These are phyloP conservation scores for Nyctereutes procyonoides DNA, from an alignment of 2,113 vertebrate species.

Conservation along the genomic window DNA sequence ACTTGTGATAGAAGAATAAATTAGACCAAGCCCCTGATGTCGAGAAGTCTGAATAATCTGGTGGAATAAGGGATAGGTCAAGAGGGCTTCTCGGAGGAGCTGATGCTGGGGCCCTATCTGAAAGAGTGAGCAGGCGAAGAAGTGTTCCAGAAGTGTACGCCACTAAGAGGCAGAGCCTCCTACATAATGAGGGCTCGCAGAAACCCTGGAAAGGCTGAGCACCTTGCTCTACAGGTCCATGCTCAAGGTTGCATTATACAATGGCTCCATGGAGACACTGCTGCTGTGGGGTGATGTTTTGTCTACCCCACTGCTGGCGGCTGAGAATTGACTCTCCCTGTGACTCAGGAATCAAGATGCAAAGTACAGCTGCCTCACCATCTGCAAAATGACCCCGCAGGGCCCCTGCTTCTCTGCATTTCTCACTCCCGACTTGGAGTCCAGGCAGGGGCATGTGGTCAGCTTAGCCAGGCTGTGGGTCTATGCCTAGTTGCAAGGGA, in stretches of 20 bases:
- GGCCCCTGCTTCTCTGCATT: background rate
- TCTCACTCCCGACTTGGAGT: background rate
- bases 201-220: background rate
- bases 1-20: background rate
- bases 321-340: background rate
- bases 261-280: background rate
- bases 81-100: background rate
- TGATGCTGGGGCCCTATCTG: background rate
- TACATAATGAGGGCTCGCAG: background rate
- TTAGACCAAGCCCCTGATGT: background rate
- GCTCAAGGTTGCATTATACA: fast-evolving
- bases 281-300: background rate
- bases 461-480: background rate
- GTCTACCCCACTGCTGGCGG: background rate
- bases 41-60: background rate
- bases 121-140: background rate
- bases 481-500: slow-evolving; percentile 9
- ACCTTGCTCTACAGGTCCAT: fast-evolving
- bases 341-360: background rate
- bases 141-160: too few species aligned
- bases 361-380: background rate
- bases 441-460: background rate
- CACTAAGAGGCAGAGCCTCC: background rate
- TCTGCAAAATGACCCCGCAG: background rate
- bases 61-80: background rate